Percentiles rank a stretch among this genome's conserved stretches.
Conservation (phyloP, 2,797 vertebrate species). For the Myotis findleyi region DNA sequence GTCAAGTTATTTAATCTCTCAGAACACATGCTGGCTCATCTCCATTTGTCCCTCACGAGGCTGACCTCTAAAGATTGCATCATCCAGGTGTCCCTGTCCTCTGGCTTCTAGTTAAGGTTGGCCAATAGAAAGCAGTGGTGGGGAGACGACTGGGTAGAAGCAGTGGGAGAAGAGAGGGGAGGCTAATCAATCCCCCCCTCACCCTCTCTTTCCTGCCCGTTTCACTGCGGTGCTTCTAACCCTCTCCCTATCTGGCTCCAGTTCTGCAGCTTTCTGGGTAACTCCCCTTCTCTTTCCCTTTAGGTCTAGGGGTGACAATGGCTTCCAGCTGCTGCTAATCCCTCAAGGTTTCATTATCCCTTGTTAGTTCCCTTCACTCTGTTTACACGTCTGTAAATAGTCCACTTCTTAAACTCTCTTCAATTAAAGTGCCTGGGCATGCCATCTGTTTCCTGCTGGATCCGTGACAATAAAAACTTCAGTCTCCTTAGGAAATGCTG, state of each 20-base stretch:
- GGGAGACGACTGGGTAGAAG: not conserved
- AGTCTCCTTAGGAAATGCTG: not conserved
- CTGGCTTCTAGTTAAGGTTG: not conserved
- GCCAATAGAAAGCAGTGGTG: not conserved
- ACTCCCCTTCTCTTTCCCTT: not conserved
- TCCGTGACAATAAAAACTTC: not conserved
- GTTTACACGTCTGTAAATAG: not conserved
- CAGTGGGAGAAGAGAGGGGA: not conserved
- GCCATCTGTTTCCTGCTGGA: not conserved
- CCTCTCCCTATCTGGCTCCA: not conserved
- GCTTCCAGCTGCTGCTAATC: not conserved
- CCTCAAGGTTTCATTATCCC: not conserved
- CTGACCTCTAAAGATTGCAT: not conserved
- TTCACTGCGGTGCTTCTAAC: too few relatives aligned
- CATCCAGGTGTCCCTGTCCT: not conserved
- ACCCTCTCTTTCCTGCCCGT: accelerated
- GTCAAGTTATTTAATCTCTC: not conserved
- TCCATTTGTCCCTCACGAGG: not conserved
- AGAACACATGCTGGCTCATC: not conserved
- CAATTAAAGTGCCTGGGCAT: not conserved
- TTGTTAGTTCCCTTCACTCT: not conserved
- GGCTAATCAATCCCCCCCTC: not conserved
- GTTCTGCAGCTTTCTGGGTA: not conserved
- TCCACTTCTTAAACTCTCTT: not conserved
- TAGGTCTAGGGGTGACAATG: not conserved